Percentiles rank a stretch among this genome's conserved stretches.
phyloP scores from a whole-genome alignment of 2,113 vertebrate genomes.

The Lepisosteus osseus region DNA sequence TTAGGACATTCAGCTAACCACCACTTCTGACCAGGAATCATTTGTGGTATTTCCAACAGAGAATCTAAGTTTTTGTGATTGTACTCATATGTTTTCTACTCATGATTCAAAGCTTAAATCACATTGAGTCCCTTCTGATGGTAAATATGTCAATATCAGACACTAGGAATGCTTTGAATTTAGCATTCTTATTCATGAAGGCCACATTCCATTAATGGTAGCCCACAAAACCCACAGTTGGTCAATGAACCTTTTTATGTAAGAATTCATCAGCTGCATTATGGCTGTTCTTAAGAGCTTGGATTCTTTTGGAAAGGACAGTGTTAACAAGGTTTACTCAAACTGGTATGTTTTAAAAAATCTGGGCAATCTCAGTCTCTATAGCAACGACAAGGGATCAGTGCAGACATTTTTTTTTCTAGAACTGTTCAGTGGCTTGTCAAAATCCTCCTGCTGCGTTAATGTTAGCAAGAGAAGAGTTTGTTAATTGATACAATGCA shows the following conservation, averaged over 20 bases:
- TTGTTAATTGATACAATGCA: constrained; percentile 5
- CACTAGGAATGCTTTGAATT: constrained; percentile 44
- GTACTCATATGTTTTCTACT: background rate
- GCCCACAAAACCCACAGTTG: constrained; percentile 34
- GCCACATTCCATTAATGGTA: constrained; percentile 54
- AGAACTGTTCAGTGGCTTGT: fast-evolving
- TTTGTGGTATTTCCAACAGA: background rate
- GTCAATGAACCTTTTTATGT: constrained; percentile 10
- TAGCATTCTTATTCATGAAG: constrained; percentile 56
- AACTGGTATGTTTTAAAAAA: background rate
- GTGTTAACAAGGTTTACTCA: background rate
- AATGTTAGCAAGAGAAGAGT: constrained; percentile 1
- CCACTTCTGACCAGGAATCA: too few species aligned
- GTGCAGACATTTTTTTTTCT: background rate
- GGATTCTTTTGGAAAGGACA: too few species aligned
- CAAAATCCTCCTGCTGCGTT: constrained; percentile 7
- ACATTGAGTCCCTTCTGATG: constrained; percentile 1
- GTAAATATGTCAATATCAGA: constrained; percentile 54
- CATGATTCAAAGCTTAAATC: background rate
- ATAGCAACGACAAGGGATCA: constrained; percentile 1
- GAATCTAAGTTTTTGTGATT: background rate
- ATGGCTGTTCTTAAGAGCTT: too few species aligned
- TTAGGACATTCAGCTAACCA: too few species aligned
- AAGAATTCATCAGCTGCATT: too few species aligned
- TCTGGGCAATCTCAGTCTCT: constrained; percentile 21